Percentiles rank a stretch among this genome's conserved stretches.
These are phyloP conservation scores for Cataglyphis rosenhaueri DNA, from an alignment of 2,888 invertebrate genomes.

Conservation along the genomic window DNA sequence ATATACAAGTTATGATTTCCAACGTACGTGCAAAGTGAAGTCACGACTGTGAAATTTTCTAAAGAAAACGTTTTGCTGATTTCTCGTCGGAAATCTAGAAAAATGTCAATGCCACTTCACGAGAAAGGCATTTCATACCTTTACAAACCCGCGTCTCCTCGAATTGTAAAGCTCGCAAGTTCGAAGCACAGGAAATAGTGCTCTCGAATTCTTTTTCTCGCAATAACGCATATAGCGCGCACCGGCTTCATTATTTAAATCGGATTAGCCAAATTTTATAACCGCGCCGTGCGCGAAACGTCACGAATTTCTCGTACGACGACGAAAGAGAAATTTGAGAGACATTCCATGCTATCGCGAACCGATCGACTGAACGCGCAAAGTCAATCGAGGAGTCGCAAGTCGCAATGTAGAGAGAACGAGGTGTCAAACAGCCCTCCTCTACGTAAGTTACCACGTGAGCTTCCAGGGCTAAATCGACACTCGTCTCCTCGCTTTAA, in stretches of 20 bases:
- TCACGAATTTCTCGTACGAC: neutral
- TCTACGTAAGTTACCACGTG: neutral
- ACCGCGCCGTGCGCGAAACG: neutral
- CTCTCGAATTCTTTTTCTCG: slow-evolving; percentile 29
- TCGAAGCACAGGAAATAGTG: neutral
- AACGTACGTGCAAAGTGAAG: slow-evolving; percentile 2
- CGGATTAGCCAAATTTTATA: slow-evolving; percentile 53
- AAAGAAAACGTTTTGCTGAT: slow-evolving; percentile 35
- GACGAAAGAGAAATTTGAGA: neutral
- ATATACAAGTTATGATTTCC: slow-evolving; percentile 24
- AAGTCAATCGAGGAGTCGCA: slow-evolving; percentile 57
- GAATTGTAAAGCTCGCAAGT: slow-evolving; percentile 37
- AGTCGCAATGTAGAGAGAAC: slow-evolving; percentile 28
- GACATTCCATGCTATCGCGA: slow-evolving; percentile 7
- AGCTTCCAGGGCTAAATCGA: slow-evolving; percentile 15
- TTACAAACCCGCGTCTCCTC: slow-evolving; percentile 21
- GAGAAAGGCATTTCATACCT: slow-evolving; percentile 36
- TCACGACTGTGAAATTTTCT: slow-evolving; percentile 24
- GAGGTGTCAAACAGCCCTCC: slow-evolving; percentile 43
- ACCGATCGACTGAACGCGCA: slow-evolving; percentile 51
- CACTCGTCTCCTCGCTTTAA: slow-evolving; percentile 23
- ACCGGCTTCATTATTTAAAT: slow-evolving; percentile 18
- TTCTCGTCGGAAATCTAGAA: slow-evolving; percentile 41
- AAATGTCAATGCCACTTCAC: slow-evolving; percentile 52
- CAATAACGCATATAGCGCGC: neutral